These are phyloP conservation scores for Ericerus pela DNA, from an alignment of 1,140 invertebrate genomes.

Conservation along the genomic window DNA sequence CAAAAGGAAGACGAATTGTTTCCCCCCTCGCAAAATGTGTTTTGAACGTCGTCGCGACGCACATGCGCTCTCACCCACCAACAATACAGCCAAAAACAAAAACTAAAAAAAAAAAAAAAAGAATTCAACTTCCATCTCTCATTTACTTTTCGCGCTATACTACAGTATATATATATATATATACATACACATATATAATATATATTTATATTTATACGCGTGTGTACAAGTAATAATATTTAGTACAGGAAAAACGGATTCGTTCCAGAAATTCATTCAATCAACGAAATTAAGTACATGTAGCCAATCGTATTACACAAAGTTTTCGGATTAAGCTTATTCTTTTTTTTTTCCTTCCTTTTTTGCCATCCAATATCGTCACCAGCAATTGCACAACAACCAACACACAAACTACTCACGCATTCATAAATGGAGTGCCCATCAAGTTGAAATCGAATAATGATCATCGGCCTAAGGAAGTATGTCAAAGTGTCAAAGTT, in stretches of 20 bases:
- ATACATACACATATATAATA: background rate
- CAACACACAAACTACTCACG: too few relatives aligned
- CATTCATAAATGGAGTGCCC: too few relatives aligned
- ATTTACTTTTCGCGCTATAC: background rate
- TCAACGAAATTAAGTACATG: background rate
- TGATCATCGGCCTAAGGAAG: too few relatives aligned
- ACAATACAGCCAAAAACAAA: background rate
- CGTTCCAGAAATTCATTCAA: constrained; percentile 1
- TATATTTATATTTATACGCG: too few relatives aligned
- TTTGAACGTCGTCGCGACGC: constrained; percentile 8
- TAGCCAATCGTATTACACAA: background rate
- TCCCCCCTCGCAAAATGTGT: constrained; percentile 5
- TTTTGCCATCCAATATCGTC: background rate
- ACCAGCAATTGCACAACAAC: too few relatives aligned
- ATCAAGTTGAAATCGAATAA: too few relatives aligned
- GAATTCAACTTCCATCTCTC: background rate
- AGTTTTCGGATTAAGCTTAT: background rate
- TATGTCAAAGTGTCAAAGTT: too few relatives aligned
- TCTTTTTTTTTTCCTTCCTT: background rate
- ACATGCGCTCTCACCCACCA: constrained; percentile 1
- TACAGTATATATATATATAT: background rate
- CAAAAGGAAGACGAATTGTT: constrained; percentile 7
- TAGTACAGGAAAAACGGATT: too few relatives aligned
- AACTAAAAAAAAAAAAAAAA: background rate
- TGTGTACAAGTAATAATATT: too few relatives aligned